Evolutionary conservation across 2,113 vertebrate species (phyloP).

Genomic region (Burhinus bistriatus): DNA sequence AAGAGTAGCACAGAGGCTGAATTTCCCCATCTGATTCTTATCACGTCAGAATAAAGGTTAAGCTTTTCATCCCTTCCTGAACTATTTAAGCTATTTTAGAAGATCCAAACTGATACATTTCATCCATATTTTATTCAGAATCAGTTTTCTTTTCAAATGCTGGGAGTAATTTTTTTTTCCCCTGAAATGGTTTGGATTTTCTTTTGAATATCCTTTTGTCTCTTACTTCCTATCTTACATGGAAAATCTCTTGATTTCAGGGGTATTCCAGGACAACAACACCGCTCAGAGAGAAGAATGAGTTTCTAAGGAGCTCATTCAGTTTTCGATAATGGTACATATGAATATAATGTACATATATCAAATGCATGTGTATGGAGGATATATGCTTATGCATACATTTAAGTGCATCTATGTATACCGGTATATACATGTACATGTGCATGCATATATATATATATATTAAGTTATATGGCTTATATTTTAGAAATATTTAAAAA

Average conservation of each 20-base stretch:
- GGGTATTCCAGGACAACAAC: not conserved
- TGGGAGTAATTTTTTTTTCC: not conserved
- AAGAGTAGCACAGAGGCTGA: not conserved
- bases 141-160: not conserved
- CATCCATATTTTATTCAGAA: constrained; percentile 5
- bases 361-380: not conserved
- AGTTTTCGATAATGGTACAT: not conserved
- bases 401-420: not conserved
- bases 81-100: not conserved
- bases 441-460: not conserved
- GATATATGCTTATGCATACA: not conserved
- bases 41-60: not conserved
- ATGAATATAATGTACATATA: not conserved
- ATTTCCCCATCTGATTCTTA: not conserved
- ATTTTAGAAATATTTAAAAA: not conserved
- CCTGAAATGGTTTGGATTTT: not conserved
- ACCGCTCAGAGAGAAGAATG: not conserved
- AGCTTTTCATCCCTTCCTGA: not conserved
- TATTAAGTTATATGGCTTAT: not conserved
- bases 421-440: accelerated
- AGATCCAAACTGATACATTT: not conserved
- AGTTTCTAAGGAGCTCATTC: not conserved
- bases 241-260: constrained; percentile 27
- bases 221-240: not conserved
- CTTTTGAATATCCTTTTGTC: not conserved